Conservation (phyloP, 2,888 invertebrate genomes). For the Gari tellinella region DNA sequence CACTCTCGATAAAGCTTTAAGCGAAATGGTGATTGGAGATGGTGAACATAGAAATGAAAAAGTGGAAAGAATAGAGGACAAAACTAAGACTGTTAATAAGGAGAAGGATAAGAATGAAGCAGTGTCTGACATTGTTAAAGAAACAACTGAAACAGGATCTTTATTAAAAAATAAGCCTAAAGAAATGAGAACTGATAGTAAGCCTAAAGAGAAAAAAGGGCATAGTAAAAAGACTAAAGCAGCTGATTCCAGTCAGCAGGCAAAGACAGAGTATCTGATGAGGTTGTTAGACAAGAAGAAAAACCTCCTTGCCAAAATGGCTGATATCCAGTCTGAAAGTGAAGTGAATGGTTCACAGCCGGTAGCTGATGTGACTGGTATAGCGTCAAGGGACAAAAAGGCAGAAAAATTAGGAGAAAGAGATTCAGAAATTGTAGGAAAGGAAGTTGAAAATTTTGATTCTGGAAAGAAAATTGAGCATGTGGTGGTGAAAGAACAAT, state of each 20-base stretch:
- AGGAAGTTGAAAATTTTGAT: too few species aligned
- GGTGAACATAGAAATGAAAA: background rate
- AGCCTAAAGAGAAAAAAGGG: slow-evolving; percentile 1
- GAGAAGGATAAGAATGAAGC: background rate
- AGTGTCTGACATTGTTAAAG: background rate
- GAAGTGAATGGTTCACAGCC: background rate
- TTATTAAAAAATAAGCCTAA: background rate
- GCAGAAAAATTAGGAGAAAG: background rate
- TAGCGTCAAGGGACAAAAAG: background rate
- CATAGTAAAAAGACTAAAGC: background rate
- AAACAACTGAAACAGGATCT: too few species aligned
- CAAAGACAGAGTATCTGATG: slow-evolving; percentile 71
- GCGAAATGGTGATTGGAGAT: slow-evolving; percentile 22
- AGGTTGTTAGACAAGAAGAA: slow-evolving; percentile 70
- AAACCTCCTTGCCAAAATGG: slow-evolving; percentile 69
- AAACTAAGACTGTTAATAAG: background rate
- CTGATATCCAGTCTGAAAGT: slow-evolving; percentile 58
- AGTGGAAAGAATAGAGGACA: background rate
- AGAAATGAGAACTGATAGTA: background rate
- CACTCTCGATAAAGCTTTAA: slow-evolving; percentile 24
- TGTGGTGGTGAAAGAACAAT: too few species aligned
- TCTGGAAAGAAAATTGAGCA: too few species aligned
- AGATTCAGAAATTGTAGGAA: too few species aligned
- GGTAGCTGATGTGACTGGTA: background rate
- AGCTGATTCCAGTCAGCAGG: slow-evolving; percentile 2